phyloP scores from a whole-genome alignment of 2,797 vertebrate genomes.

The Catharus ustulatus region DNA sequence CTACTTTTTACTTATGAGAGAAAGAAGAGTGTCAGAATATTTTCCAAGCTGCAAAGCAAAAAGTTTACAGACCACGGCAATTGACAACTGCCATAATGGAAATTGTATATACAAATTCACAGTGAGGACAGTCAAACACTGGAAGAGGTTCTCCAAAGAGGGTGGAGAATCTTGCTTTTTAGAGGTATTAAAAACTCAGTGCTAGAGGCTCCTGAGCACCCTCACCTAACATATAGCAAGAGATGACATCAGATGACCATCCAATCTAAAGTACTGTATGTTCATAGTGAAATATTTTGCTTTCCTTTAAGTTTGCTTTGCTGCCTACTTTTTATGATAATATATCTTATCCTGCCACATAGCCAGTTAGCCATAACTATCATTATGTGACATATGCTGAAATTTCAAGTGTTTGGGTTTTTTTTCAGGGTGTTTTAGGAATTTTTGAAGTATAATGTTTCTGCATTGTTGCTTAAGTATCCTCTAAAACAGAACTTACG shows the following conservation, averaged over 20 bases:
- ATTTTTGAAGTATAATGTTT: not conserved
- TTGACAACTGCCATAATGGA: not conserved
- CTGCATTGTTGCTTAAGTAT: not conserved
- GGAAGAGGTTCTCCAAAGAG: not conserved
- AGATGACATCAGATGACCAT: not conserved
- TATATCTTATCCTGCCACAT: not conserved
- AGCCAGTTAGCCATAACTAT: not conserved
- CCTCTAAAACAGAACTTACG: not conserved
- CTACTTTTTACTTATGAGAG: not conserved
- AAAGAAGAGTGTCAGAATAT: not conserved
- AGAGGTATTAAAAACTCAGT: not conserved
- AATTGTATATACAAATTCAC: not conserved
- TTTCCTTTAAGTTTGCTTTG: not conserved
- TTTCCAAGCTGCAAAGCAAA: not conserved
- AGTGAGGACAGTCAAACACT: not conserved
- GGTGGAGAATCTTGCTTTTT: not conserved
- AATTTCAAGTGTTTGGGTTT: accelerated
- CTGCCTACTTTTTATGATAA: not conserved
- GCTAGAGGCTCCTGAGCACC: not conserved
- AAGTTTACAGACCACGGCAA: not conserved
- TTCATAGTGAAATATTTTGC: not conserved
- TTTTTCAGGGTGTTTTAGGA: not conserved
- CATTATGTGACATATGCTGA: accelerated
- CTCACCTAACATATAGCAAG: not conserved
- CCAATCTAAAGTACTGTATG: not conserved